Base-by-base conservation (phyloP, 2,113 vertebrate genomes). In the Carassius gibelio region DNA sequence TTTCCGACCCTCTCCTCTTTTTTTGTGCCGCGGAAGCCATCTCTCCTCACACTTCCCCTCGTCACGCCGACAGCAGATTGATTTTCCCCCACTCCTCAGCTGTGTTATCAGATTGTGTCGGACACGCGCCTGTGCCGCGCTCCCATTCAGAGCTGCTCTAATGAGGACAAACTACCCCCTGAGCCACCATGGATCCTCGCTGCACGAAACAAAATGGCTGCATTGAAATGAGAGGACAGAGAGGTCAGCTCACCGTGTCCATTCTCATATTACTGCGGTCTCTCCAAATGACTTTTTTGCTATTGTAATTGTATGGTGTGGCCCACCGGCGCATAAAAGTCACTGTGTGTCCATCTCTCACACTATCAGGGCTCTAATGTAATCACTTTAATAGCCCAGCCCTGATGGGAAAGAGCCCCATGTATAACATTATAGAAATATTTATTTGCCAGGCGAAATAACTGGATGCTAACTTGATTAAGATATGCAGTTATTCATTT, bases 101-200 rank as follows among this genome's bases (percentile, higher is more conserved):
- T 89, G 91, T 93, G 93, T 95, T 94, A 95, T 95, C 94, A 94
- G 94, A 94, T 95, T 93, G 93, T 94, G 94, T 95, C 93, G 93
- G 93, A 94, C 94, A 94, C 93, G 92, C 93, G 94, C 93, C 91
- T 90, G 94, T 94, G 94, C 95, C 94, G 93, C 94, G 96, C 96
- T 95, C 91, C 91, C 94, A 94, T 96, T 96, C 95, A 93, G 95
- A 95, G 94, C 92, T 74, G 89, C 93, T 91, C 94, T 97, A 98
- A 98, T 97, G 96, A 97, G 96, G 95, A 97, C 96, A 96, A 96
- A 98, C 94, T 93, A 94, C 96, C 94, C 94, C 86, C 92, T 94
- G 93, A 93, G 93, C 94, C 94, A 91, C 94, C 95, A 95, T 95
- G 95, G 96, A 96, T 96, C 94, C 94, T 91, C 94, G 94, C 94